Evolutionary conservation across 2,797 vertebrate genomes (phyloP), one percentile per base, ranked within the genome.

Genomic region (Premnoplex brunnescens): DNA sequence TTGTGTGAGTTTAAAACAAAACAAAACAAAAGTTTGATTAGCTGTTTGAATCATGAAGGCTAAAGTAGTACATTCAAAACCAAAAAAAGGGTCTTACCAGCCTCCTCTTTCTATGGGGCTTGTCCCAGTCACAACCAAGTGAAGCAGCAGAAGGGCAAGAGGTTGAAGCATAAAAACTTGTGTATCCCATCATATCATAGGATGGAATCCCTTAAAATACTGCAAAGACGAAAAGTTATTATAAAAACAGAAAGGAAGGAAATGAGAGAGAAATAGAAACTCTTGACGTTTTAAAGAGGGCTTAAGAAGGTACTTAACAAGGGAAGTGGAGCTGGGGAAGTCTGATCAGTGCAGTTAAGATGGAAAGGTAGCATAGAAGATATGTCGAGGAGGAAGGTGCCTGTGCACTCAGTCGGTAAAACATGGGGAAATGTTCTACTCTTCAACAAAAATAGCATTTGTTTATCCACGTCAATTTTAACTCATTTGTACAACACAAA

Each of bases 121-220:
- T 56, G 15, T 69, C 7, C 24, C 41, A 37, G 30, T 60, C 34
- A 24, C 24, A 44, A 43, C 14, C 37, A 30, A 2, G 0, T n/a
- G 36, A 55, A 60, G 30, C 26, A 55, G 34, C 7, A 39, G n/a
- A 82, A 74, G 9, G 18, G 9, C 22, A 56, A 60, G 28, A 82
- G 1, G 1, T 43, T 66, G 19, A 34, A 79, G n/a, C 26, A 34
- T 14, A 69, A 56, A 64, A 54, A 8, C 19, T 36, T 0, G 0
- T 3, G 8, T 34, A 58, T 41, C 21, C 32, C 1, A 0, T 41
- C 37, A 24, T 2, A 13, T 19, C 4, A 14, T 37, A 37, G 18
- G 18, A 58, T 11, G n/a, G 22, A 56, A 44, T 66, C 43, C n/a
- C 37, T 83, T 66, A 41, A 64, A 85, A 51, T 62, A 15, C 2